Base-by-base conservation (phyloP, 2,888 invertebrate species). In the Amphimallon solstitiale region DNA sequence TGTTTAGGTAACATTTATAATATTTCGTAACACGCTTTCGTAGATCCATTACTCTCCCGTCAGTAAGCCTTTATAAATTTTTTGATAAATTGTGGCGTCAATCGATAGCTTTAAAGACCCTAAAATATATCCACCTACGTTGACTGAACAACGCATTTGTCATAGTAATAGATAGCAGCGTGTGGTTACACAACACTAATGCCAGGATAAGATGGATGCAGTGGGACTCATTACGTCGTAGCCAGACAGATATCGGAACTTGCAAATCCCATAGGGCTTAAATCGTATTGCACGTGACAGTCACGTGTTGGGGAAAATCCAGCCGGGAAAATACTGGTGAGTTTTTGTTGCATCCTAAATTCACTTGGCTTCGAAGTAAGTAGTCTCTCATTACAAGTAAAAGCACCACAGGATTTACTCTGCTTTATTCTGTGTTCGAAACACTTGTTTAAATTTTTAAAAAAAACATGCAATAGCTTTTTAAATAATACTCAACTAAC, bases 111-210 rank as follows among this genome's bases (percentile, higher is more conserved):
- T 61, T 59, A 65, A 65, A 65, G 52, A 52, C 61, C 65, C 61
- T 21, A 35, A 65, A 65, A 60, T 59, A 64, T 51, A 52, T 45
- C 64, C 56, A 43, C 56, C 38, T 23, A 40, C 56, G 34, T 48
- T 38, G 51, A 51, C 34, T 19, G 51, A 63, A 65, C 61, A 56
- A 49, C 60, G 64, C 70, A 68, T 68, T 71, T 71, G 70, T 72
- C 69, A 70, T 69, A 68, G 68, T 72, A 72, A 71, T 72, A 71
- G 68, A 72, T 72, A 68, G 71, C 59, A 63, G 65, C 65, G 63
- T 67, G 71, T 65, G 70, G 69, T 68, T 71, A 65, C 66, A 68
- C 66, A 66, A 65, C 67, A 59, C 66, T 72, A 72, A 72, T 71
- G 70, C 66, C 51, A 62, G 34, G 65, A 51, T 66, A 69, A 70